phyloP scores from a whole-genome alignment of 2,113 vertebrate genomes.

The Orcinus orca region DNA sequence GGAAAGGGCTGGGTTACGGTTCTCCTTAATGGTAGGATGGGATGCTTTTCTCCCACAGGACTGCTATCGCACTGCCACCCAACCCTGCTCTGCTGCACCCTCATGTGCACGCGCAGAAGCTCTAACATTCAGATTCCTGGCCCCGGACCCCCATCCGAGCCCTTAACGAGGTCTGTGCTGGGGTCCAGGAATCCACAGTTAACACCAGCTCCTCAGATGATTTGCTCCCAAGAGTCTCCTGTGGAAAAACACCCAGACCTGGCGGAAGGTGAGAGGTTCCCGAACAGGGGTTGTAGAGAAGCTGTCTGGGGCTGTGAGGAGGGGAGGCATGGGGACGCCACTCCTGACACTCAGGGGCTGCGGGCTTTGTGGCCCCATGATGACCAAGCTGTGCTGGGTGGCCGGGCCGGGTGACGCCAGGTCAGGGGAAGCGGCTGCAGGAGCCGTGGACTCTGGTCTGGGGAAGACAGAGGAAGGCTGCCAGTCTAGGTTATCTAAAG shows the following conservation, averaged over 20 bases:
- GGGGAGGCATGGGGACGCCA: not conserved
- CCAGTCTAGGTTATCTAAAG: not conserved
- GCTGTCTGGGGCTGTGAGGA: not conserved
- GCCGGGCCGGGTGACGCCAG: not conserved
- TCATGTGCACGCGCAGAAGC: not conserved
- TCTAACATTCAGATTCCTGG: not conserved
- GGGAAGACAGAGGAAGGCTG: not conserved
- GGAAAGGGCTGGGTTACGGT: not conserved
- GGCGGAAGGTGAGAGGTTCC: not conserved
- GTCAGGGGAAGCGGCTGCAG: too few relatives aligned
- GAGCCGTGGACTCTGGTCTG: not conserved
- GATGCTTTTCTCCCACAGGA: not conserved
- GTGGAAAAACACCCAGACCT: not conserved
- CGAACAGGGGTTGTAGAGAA: not conserved
- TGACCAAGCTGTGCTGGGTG: not conserved
- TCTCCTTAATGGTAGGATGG: too few relatives aligned
- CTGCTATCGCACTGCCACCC: fast-evolving
- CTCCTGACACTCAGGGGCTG: not conserved
- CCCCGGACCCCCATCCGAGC: not conserved
- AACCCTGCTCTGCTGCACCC: not conserved
- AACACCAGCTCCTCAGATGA: too few relatives aligned
- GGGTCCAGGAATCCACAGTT: not conserved
- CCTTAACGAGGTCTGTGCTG: not conserved
- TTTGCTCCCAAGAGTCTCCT: fast-evolving
- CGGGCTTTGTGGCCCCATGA: fast-evolving